Conservation (phyloP, 2,888 invertebrate genomes). For the Anticlea derivata region DNA sequence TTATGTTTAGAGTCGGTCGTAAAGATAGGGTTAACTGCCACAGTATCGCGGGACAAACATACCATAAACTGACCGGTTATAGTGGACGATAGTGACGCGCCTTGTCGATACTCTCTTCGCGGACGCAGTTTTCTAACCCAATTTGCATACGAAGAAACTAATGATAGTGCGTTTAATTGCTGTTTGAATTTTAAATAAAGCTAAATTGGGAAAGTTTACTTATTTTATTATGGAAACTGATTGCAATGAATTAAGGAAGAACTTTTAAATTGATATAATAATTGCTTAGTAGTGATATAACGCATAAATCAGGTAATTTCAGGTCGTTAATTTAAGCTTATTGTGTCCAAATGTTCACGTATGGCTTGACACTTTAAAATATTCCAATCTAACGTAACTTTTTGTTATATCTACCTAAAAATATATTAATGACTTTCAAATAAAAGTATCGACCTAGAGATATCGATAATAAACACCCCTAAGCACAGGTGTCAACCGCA, state of each 20-base stretch:
- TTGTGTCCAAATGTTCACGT: no score
- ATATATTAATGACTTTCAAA: no score
- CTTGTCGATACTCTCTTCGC: conserved; percentile 44
- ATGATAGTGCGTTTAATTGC: conserved; percentile 18
- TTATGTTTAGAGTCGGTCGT: conserved; percentile 82
- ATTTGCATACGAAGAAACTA: conserved; percentile 27
- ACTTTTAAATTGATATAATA: no score
- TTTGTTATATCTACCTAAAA: no score
- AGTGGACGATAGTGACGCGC: conserved; percentile 63
- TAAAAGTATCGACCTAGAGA: conserved; percentile 20
- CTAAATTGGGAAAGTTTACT: conserved; percentile 1
- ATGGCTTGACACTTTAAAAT: no score
- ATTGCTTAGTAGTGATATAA: background rate
- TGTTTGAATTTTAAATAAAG: conserved; percentile 3
- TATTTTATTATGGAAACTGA: background rate
- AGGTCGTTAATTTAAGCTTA: no score
- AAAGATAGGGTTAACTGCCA: conserved; percentile 83
- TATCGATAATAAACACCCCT: conserved; percentile 54
- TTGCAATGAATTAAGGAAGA: no score
- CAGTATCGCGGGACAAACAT: conserved; percentile 79
- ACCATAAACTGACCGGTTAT: conserved; percentile 80
- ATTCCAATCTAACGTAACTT: no score
- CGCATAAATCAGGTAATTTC: no score
- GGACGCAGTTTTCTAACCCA: conserved; percentile 15
- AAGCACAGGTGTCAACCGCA: conserved; percentile 73